phyloP scores from a whole-genome alignment of 2,888 invertebrate genomes.

The Drosophila suboccidentalis region DNA sequence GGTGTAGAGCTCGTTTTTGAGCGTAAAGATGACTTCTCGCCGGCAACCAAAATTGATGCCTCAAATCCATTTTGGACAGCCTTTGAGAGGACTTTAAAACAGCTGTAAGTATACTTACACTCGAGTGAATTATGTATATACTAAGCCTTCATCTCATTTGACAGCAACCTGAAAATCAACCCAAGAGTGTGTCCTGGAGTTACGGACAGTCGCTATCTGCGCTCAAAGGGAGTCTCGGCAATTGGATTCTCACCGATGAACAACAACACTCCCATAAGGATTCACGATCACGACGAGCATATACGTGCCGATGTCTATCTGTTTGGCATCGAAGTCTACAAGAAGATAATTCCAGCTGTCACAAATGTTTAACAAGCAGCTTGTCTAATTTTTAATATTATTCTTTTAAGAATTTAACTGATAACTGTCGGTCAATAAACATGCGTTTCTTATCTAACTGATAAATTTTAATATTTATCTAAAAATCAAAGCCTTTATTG shows the following conservation, averaged over 20 bases:
- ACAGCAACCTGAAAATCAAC: neutral
- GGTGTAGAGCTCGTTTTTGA: conserved; percentile 14
- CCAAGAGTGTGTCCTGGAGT: conserved; percentile 3
- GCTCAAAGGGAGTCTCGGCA: conserved; percentile 1
- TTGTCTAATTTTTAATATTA: neutral
- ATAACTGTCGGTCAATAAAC: neutral
- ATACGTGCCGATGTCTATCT: conserved; percentile 11
- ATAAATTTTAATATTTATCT: neutral
- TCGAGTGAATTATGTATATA: too few species aligned
- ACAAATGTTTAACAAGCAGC: conserved; percentile 4
- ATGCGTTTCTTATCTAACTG: conserved; percentile 10
- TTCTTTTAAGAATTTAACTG: neutral
- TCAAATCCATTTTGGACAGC: conserved; percentile 8
- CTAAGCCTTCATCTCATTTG: neutral
- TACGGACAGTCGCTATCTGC: conserved; percentile 16
- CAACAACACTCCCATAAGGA: neutral
- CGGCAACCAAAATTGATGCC: neutral
- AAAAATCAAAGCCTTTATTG: conserved; percentile 1
- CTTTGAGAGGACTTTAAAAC: neutral
- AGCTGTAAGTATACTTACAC: neutral
- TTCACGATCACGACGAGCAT: conserved; percentile 14
- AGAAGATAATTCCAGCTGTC: conserved; percentile 12
- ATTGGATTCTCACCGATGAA: conserved; percentile 19
- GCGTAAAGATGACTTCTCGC: conserved; percentile 7
- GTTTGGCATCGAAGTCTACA: conserved; percentile 15